Evolutionary conservation across 2,113 vertebrate genomes (phyloP).

Genomic region (Mobula hypostoma): DNA sequence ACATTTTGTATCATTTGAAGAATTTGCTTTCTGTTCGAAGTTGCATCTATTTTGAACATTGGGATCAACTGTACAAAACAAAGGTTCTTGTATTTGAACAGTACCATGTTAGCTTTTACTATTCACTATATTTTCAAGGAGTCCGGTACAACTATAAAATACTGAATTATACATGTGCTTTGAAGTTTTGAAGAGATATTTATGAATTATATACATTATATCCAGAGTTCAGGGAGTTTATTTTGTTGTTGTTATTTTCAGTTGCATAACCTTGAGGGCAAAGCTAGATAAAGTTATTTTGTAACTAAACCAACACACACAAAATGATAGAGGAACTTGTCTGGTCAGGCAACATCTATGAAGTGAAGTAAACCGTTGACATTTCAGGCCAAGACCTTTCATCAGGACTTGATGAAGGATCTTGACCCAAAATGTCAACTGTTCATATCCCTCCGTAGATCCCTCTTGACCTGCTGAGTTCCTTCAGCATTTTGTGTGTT

Average conservation of each 20-base stretch:
- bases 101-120: background rate
- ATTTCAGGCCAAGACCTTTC: no score
- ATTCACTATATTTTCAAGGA: conserved; percentile 6
- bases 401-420: no score
- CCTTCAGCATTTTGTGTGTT: no score
- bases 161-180: conserved; percentile 18
- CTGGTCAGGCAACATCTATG: no score
- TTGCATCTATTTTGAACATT: conserved; percentile 25
- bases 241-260: conserved; percentile 17
- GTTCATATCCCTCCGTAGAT: no score
- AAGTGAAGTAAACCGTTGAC: no score
- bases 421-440: no score
- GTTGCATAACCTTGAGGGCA: background rate
- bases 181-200: conserved; percentile 33
- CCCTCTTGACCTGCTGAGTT: no score
- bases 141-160: conserved; percentile 6
- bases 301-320: no score
- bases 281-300: background rate
- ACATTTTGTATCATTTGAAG: conserved; percentile 31
- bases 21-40: conserved; percentile 18
- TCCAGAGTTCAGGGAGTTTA: conserved; percentile 26
- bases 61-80: conserved; percentile 10
- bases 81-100: background rate
- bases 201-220: conserved; percentile 35
- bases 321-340: no score